Evolutionary conservation across 2,113 vertebrate genomes (phyloP), one percentile per base, ranked within the genome.

Genomic region (Piaya cayana): DNA sequence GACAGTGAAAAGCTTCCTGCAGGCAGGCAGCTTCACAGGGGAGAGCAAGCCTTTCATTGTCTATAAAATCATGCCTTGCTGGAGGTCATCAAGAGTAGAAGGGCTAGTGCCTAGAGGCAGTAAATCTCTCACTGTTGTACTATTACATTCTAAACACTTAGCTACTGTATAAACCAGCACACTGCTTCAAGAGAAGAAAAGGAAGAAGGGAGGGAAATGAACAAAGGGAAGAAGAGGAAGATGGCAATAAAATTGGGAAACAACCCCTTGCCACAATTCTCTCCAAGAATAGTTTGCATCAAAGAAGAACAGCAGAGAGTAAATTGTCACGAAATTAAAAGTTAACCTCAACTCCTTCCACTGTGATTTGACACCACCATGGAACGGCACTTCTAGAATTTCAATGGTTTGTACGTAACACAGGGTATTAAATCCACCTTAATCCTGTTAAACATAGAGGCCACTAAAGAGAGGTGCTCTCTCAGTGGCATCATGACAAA

Each of bases 61-160:
- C 96, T 97, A 80, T 86, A 95, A 93, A 96, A 95, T 94, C 87
- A 60, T 59, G 95, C 96, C 91, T 97, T 92, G 93, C 86, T 97
- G 95, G 96, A 97, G 89, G 86, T 97, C 91, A 92, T 92, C 92
- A 69, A 77, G 78, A 92, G 82, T 70, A 85, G 71, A 92, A 95
- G 93, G 75, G 94, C 63, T 95, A 89, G 69, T 9, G 82, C 93
- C 94, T 94, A 75, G 74, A 96, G 96, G 87, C 60, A 92, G 90
- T 80, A 90, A 94, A 95, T 83, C 95, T 97, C 83, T 88, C 68
- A 70, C 49, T 58, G 71, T 67, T 97, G 76, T n/a, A 95, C 91
- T 93, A 90, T 81, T 88, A 90, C 78, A 95, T 82, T 96, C 82
- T 95, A 72, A 96, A 86, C 83, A 91, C 53, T 79, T 87, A 96